phyloP scores from a whole-genome alignment of 2,888 invertebrate species.

The Trichogramma dendrolimi region DNA sequence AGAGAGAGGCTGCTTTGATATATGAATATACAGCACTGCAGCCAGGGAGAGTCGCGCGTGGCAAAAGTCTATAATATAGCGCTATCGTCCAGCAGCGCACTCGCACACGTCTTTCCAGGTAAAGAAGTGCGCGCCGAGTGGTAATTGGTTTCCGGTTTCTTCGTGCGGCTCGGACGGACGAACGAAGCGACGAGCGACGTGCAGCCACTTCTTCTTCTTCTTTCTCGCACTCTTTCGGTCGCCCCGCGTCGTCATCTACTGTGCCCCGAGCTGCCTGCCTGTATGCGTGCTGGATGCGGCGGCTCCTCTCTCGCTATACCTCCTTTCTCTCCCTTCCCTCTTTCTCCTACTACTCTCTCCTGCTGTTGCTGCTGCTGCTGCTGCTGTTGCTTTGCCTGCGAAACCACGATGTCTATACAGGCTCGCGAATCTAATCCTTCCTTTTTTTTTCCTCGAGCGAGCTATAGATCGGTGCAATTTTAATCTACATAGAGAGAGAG shows the following conservation, averaged over 20 bases:
- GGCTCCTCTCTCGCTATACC: neutral
- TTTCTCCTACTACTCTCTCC: neutral
- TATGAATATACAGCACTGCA: too few species aligned
- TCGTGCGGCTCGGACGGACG: neutral
- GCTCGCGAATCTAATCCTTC: too few species aligned
- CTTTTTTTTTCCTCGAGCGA: neutral
- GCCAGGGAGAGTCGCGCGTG: constrained; percentile 3
- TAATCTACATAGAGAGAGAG: too few species aligned
- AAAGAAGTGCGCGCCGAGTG: constrained; percentile 18
- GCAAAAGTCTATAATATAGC: too few species aligned
- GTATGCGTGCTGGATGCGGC: too few species aligned
- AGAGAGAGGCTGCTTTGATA: too few species aligned
- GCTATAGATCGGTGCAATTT: too few species aligned
- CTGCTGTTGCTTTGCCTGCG: constrained; percentile 2
- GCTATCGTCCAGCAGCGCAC: neutral
- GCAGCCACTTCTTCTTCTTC: constrained; percentile 6
- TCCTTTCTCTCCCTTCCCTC: neutral
- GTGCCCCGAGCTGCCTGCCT: too few species aligned
- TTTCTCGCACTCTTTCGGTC: neutral
- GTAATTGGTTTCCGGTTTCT: constrained; percentile 15
- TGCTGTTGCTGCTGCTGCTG: neutral
- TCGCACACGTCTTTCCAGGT: constrained; percentile 11
- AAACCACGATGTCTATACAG: too few species aligned
- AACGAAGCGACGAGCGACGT: neutral
- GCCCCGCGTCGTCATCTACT: neutral